Base-by-base conservation (phyloP, 2,888 invertebrate genomes). In the Heliconius sara region DNA sequence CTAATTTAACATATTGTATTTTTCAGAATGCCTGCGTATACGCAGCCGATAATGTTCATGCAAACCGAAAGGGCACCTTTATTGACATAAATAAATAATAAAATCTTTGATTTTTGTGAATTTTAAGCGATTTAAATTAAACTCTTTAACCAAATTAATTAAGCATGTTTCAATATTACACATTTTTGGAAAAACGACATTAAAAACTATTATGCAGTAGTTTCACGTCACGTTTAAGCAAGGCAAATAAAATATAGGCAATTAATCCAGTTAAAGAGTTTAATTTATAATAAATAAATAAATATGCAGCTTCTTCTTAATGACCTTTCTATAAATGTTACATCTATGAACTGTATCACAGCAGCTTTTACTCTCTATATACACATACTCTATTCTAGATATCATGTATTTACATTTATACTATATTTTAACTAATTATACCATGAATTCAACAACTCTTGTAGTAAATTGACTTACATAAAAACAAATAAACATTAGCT, bases 61-160 rank as follows among this genome's bases (percentile, higher is more conserved):
- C 83, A 67, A 82, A 70, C 78, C 71, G 90, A 90, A 76, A 85
- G 86, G 16, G 86, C 89, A n/a, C 83, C 86, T 3, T 82, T 90
- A 34, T 83, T 90, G 76, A 80, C 84, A 57, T 86, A 87, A 84
- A 81, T 60, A 34, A 9, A 68, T 34, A 9, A 71, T 60, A 4
- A 60, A 22, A 10, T n/a, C 22, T n/a, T 22, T n/a, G 10, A 60
- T 60, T 60, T 4, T 60, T n/a, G n/a, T 3, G 3, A 60, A n/a
- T 60, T 60, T 60, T n/a, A 52, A 3, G 10, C n/a, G n/a, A n/a
- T 60, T 60, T 60, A n/a, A 60, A 60, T 60, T 1, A 60, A n/a
- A 60, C 60, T 60, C n/a, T n/a, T 57, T 60, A n/a, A 60, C 12
- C n/a, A 3, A 60, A n/a, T 60, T 60, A n/a, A 60, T 60, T 47